Percentiles rank a stretch among this genome's conserved stretches.
These are phyloP conservation scores for Catagonus wagneri DNA, from an alignment of 2,113 vertebrate genomes.

Conservation along the genomic window DNA sequence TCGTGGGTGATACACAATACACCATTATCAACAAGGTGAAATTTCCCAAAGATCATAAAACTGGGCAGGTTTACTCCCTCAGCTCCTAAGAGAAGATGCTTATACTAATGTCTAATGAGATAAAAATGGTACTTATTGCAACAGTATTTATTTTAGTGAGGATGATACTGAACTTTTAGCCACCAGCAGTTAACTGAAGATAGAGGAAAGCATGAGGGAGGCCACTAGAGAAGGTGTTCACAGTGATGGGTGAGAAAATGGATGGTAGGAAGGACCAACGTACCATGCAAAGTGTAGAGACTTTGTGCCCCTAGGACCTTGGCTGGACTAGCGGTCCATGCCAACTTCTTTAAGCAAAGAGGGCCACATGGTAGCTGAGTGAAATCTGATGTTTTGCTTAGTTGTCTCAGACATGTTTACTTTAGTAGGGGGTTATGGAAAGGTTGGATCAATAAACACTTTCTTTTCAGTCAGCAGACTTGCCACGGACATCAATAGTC, in stretches of 20 bases:
- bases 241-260: not conserved
- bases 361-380: conserved; percentile 76
- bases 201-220: not conserved
- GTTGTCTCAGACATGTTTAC: conserved; percentile 82
- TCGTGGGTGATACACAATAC: not conserved
- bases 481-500: conserved; percentile 64
- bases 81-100: not conserved
- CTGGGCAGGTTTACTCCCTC: not conserved
- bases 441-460: conserved; percentile 84
- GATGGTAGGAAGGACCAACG: not conserved
- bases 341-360: conserved; percentile 36
- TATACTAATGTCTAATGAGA: not conserved
- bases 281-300: not conserved
- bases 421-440: conserved; percentile 81
- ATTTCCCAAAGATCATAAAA: not conserved
- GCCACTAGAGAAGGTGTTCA: fast-evolving
- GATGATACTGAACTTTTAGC: not conserved
- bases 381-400: conserved; percentile 82
- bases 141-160: not conserved
- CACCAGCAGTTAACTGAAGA: not conserved
- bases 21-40: not conserved
- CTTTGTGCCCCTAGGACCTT: not conserved
- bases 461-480: conserved; percentile 75
- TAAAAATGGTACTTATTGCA: not conserved
- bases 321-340: not conserved